phyloP scores from a whole-genome alignment of 2,113 vertebrate genomes.

The Notechis scutatus region DNA sequence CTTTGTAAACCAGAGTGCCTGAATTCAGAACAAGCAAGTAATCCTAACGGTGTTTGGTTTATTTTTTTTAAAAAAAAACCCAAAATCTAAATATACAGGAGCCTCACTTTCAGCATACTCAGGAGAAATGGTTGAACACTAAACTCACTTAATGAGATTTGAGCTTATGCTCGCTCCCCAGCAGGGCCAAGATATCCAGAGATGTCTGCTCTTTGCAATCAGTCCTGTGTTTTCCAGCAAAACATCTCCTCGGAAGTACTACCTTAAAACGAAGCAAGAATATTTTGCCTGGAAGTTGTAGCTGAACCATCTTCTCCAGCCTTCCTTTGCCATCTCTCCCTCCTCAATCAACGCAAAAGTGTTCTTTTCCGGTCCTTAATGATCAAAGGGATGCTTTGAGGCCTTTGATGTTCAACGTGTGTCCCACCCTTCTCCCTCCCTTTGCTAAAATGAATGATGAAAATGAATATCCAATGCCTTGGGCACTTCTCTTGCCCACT shows the following conservation, averaged over 20 bases:
- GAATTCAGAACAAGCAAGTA: not conserved
- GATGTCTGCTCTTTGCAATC: not conserved
- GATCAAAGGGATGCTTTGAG: conserved; percentile 56
- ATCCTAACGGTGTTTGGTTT: not conserved
- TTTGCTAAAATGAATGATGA: conserved; percentile 17
- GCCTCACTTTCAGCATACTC: not conserved
- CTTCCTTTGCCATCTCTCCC: not conserved
- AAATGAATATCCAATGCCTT: conserved; percentile 13
- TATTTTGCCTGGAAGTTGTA: not conserved
- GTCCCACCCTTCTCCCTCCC: conserved; percentile 28
- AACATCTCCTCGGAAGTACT: not conserved
- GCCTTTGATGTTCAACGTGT: conserved; percentile 41
- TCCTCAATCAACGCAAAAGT: not conserved
- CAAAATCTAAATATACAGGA: not conserved
- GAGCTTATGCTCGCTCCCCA: not conserved
- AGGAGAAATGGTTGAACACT: not conserved
- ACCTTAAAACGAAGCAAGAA: not conserved
- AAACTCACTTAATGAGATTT: not conserved
- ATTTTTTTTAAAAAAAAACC: not conserved
- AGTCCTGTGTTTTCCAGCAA: not conserved
- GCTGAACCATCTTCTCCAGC: not conserved
- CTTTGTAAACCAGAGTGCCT: not conserved
- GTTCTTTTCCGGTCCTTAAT: conserved; percentile 43
- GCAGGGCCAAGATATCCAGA: not conserved
- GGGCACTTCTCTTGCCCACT: conserved; percentile 18